A percentile compares a stretch with the other conserved stretches of the same genome.
These are phyloP conservation scores for Popillia japonica DNA, from an alignment of 1,140 invertebrate species.

Conservation along the genomic window DNA sequence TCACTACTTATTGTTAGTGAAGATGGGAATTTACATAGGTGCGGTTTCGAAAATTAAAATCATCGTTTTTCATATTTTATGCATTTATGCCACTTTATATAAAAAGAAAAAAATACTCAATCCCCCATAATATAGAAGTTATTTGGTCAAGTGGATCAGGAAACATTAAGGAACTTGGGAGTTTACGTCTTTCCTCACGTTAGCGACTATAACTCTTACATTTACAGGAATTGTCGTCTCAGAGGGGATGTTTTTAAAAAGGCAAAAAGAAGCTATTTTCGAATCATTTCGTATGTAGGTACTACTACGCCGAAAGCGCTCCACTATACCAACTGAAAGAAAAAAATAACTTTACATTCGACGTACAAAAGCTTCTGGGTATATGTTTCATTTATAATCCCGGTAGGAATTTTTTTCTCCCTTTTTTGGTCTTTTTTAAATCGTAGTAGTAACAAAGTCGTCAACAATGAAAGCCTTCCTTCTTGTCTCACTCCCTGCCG, in stretches of 20 bases:
- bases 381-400: constrained; percentile 33
- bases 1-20: too few species aligned
- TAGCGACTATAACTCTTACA: constrained; percentile 12
- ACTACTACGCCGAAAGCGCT: neutral
- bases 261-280: constrained; percentile 15
- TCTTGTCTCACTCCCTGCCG: constrained; percentile 36
- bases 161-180: neutral
- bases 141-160: neutral
- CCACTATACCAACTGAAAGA: neutral
- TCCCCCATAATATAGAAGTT: too few species aligned
- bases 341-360: constrained; percentile 31
- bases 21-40: too few species aligned
- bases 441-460: constrained; percentile 53
- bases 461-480: constrained; percentile 54
- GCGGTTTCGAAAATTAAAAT: too few species aligned
- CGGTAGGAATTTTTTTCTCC: constrained; percentile 18
- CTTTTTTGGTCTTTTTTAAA: constrained; percentile 22
- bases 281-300: constrained; percentile 27
- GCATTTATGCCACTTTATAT: too few species aligned
- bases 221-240: neutral
- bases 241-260: constrained; percentile 12
- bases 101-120: too few species aligned
- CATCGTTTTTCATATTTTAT: too few species aligned
- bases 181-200: neutral
- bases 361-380: constrained; percentile 27